phyloP scores from a whole-genome alignment of 2,888 invertebrate genomes.

The Rutpela maculata region DNA sequence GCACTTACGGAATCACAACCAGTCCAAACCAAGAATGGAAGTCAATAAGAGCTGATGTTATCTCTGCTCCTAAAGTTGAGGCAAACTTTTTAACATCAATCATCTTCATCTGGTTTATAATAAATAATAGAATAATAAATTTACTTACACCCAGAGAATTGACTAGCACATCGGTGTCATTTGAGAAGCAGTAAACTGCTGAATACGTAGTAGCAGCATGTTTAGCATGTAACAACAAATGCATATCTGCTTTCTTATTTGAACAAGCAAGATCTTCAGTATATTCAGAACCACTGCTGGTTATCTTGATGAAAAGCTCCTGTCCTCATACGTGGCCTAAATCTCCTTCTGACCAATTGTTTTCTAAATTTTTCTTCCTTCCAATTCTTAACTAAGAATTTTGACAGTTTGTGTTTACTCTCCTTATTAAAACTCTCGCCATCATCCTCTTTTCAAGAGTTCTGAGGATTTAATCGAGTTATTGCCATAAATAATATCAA shows the following conservation, averaged over 20 bases:
- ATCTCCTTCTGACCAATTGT: background rate
- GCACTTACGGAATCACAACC: background rate
- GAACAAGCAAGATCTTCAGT: too few species aligned
- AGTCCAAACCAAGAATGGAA: background rate
- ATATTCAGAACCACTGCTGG: too few species aligned
- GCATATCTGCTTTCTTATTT: background rate
- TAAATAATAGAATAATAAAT: background rate
- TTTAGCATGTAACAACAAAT: background rate
- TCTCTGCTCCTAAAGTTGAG: background rate
- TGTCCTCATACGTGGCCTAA: background rate
- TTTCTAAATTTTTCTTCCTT: background rate
- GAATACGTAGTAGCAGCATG: slow-evolving; percentile 1
- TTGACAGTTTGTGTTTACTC: background rate
- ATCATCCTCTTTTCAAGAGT: background rate
- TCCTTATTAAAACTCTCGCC: background rate
- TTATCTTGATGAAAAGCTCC: too few species aligned
- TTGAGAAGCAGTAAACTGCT: too few species aligned
- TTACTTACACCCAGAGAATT: background rate
- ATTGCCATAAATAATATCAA: background rate
- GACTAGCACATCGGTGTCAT: background rate
- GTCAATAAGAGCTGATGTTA: background rate
- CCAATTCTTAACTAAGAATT: background rate
- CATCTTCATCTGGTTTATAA: too few species aligned
- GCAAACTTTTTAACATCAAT: background rate
- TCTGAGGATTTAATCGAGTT: background rate